phyloP scores from a whole-genome alignment of 2,113 vertebrate species.

The Sialia sialis region DNA sequence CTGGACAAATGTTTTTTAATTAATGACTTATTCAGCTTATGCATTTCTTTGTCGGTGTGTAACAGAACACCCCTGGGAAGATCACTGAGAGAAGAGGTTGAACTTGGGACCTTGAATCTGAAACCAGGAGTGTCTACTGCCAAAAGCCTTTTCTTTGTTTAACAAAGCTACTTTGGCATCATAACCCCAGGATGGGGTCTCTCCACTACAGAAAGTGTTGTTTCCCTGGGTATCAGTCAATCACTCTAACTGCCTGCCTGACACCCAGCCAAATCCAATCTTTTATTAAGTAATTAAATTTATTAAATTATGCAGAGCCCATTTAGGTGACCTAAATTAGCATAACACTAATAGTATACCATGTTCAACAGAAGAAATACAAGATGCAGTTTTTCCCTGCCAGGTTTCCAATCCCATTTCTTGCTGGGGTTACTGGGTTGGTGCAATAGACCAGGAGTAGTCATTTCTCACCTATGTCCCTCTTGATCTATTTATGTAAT shows the following conservation, averaged over 20 bases:
- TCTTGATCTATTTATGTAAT: fast-evolving
- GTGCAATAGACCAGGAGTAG: fast-evolving
- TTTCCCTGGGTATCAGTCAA: background rate
- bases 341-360: background rate
- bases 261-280: background rate
- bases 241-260: background rate
- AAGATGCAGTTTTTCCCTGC: background rate
- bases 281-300: conserved; percentile 41
- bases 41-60: background rate
- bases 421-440: background rate
- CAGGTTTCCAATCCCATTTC: background rate
- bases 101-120: conserved; percentile 43
- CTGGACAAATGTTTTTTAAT: conserved; percentile 43
- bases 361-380: conserved; percentile 1
- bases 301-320: background rate
- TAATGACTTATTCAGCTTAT: conserved; percentile 51
- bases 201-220: background rate
- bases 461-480: background rate
- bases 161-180: background rate
- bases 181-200: background rate
- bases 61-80: conserved; percentile 46
- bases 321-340: conserved; percentile 9
- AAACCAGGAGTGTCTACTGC: background rate
- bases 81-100: background rate
- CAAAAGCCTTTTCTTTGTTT: background rate